A percentile compares a stretch with the other conserved stretches of the same genome.
Conservation (phyloP, 2,888 invertebrate species). For the Macaria notata region DNA sequence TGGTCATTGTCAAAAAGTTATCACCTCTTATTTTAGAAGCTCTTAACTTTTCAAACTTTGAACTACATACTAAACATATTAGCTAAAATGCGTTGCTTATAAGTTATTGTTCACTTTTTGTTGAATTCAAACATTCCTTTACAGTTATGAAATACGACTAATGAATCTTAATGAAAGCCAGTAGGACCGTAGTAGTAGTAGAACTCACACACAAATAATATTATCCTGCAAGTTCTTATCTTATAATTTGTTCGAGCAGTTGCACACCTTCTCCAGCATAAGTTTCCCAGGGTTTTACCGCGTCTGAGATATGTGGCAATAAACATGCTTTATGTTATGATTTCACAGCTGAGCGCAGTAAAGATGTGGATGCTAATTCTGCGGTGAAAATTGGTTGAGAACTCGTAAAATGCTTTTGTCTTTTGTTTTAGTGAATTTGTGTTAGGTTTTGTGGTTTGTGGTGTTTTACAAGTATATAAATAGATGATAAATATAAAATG, state of each 20-base stretch:
- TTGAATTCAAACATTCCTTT: no score
- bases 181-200: no score
- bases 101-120: no score
- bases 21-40: no score
- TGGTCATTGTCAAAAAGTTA: no score
- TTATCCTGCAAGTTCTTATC: no score
- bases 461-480: background rate
- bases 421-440: slow-evolving; percentile 6
- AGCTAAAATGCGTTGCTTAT: no score
- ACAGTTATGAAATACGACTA: no score
- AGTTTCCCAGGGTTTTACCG: slow-evolving; percentile 16
- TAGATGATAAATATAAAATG: background rate
- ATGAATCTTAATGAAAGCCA: no score
- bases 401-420: slow-evolving; percentile 21
- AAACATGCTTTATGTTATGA: slow-evolving; percentile 41
- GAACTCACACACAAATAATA: no score
- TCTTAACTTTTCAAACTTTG: no score
- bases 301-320: slow-evolving; percentile 32
- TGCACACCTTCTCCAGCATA: background rate
- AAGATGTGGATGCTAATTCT: slow-evolving; percentile 21
- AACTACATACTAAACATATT: no score
- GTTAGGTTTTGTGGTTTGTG: slow-evolving; percentile 3
- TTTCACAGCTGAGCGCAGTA: slow-evolving; percentile 18
- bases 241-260: background rate
- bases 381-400: slow-evolving; percentile 17